A percentile compares a stretch with the other conserved stretches of the same genome.
Evolutionary conservation across 2,797 vertebrate species (phyloP).

Genomic region (Odontamblyopus rebecca): DNA sequence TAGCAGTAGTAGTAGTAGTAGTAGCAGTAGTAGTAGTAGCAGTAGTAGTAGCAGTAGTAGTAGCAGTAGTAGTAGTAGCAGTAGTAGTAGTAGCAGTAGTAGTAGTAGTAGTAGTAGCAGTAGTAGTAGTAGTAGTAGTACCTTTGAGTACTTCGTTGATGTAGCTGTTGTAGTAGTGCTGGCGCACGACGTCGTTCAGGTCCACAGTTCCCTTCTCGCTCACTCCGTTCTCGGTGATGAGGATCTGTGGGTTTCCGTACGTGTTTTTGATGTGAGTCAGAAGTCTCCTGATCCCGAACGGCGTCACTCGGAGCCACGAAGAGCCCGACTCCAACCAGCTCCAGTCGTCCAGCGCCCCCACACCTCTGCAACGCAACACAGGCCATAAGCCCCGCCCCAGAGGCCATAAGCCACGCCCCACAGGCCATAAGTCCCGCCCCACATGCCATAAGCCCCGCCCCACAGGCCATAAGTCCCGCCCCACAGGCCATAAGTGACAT

Average conservation of each 20-base stretch:
- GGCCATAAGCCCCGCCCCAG: too few relatives aligned
- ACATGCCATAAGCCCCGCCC: too few relatives aligned
- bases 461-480: too few relatives aligned
- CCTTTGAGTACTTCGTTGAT: background rate
- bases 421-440: too few relatives aligned
- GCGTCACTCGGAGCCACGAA: background rate
- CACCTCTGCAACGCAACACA: background rate
- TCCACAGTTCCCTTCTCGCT: background rate
- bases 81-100: too few relatives aligned
- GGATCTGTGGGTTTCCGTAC: background rate
- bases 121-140: background rate
- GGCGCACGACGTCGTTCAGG: background rate
- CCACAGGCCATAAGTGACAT: too few relatives aligned
- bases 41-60: too few relatives aligned
- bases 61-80: too few relatives aligned
- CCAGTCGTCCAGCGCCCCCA: background rate
- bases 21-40: too few relatives aligned
- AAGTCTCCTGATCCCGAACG: background rate
- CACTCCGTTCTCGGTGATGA: background rate
- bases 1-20: too few relatives aligned
- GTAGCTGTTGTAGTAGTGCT: background rate
- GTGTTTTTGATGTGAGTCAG: background rate
- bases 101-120: background rate
- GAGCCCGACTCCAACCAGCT: background rate
- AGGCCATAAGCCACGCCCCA: too few relatives aligned